phyloP scores from a whole-genome alignment of 2,888 invertebrate genomes.

The Phalangium opilio region DNA sequence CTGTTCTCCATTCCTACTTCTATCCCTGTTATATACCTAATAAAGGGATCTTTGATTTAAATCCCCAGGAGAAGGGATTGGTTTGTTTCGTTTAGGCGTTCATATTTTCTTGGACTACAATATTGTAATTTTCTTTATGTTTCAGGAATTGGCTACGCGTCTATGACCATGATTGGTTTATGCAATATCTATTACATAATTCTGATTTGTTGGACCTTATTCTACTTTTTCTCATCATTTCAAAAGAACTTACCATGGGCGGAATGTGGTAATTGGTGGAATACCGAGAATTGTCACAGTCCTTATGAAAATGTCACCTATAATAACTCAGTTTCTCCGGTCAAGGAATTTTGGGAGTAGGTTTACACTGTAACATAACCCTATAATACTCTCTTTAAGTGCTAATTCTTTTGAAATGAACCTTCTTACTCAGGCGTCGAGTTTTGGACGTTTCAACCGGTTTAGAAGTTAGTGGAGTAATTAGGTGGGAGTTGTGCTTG shows the following conservation, averaged over 20 bases:
- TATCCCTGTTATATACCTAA: too few relatives aligned
- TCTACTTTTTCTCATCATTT: conserved; percentile 26
- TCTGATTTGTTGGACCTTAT: conserved; percentile 15
- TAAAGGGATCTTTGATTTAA: too few relatives aligned
- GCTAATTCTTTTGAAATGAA: too few relatives aligned
- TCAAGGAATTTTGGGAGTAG: conserved; percentile 18
- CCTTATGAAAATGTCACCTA: conserved; percentile 32
- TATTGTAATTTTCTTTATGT: background rate
- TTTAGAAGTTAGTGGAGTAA: conserved; percentile 59
- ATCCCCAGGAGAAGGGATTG: too few relatives aligned
- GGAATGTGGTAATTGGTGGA: conserved; percentile 31
- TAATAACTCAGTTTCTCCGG: conserved; percentile 24
- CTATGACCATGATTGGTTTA: conserved; percentile 18
- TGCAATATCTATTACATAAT: conserved; percentile 18
- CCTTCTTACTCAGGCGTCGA: background rate
- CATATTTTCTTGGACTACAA: background rate
- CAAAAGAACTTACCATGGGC: conserved; percentile 30
- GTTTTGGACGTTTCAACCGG: conserved; percentile 36
- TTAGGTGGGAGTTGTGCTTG: conserved; percentile 76
- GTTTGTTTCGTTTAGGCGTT: too few relatives aligned
- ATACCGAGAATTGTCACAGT: conserved; percentile 30
- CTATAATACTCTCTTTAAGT: too few relatives aligned
- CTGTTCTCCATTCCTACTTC: too few relatives aligned
- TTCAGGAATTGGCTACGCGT: conserved; percentile 17
- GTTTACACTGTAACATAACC: too few relatives aligned